Evolutionary conservation across 1,140 invertebrate species (phyloP), one percentile per base, ranked within the genome.

Genomic region (Arctopsyche grandis): DNA sequence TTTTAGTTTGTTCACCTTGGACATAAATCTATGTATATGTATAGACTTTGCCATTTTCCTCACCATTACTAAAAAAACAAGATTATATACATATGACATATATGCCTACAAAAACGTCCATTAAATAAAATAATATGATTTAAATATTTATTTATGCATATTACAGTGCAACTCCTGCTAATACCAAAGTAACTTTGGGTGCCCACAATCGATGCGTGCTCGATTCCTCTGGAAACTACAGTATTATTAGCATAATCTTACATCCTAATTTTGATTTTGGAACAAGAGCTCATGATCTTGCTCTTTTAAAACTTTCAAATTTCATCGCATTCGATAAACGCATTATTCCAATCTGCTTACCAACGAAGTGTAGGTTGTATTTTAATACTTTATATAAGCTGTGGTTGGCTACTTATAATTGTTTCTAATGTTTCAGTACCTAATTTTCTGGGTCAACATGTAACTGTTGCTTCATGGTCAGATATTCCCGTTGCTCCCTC

Each of bases 281-380:
- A n/a, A 88, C 88, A 0, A 84, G 84, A 80, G 86, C 90, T 29
- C 89, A 91, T 80, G 91, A 93, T 84, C 86, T 93, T 38, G 91
- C 91, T 0, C 80, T 93, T 16, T 82, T 93, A 5, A 88, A 86
- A 63, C 84, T 93, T 7, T 88, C 86, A 76, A 84, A 86, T 22
- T 85, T 88, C 7, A 88, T 90, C 1, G 83, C 85, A 52, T 90
- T 92, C 77, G 89, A 89, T 46, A 86, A 87, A 71, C 84, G 87
- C 52, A 87, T 93, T 79, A 85, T 85, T 5, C 91, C 92, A 0
- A 88, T 92, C 22, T 93, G 91, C 82, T 83, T 93, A 69, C 89
- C 91, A 5, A 86, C 19, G 21, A 24, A 1, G 16, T 9, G 69
- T 73, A 70, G 1, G 21, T 66, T 66, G 24, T 22, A 66, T 66